Evolutionary conservation across 2,888 invertebrate species (phyloP), one percentile per base, ranked within the genome.

Genomic region (Villa cingulata): DNA sequence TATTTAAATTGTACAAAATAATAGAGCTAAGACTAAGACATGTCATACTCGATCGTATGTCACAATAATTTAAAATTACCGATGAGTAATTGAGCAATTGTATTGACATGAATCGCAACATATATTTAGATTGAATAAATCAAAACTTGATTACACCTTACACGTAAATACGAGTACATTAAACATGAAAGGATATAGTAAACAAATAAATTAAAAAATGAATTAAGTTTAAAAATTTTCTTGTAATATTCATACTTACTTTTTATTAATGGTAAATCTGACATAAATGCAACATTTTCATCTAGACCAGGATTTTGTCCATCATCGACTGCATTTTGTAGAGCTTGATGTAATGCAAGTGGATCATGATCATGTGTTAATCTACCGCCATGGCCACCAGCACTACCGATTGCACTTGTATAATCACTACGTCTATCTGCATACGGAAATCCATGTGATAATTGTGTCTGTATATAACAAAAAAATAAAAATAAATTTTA

Each of bases 241-340:
- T n/a, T n/a, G n/a, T n/a, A n/a, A 34, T 14, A 34, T 45, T 27
- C 15, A 44, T 61, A 80, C 86, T 84, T 72, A 89, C 89, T 88
- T 82, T 90, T 90, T 62, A 89, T 76, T 61, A 89, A 75, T 58
- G 89, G 89, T 67, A 90, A 76, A 67, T 90, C 89, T 58, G 86
- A 86, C 78, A 90, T 89, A 71, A 89, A 89, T 44, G 86, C 85
- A 56, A 81, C 78, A 57, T 86, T 86, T 63, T 90, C 89, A 65
- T 90, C 89, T 70, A 89, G 81, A 57, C 83, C 83, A 57, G 84
- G 78, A 66, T 84, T 84, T 81, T 85, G 76, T 53, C 72, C 73
- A 58, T 73, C 71, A 53, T 71, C 71, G 17, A 70, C 70, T 12
- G 82, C 78, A 59, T 82, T 81, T 55, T 84, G 83, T 48, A 89